Conservation (phyloP, 2,888 invertebrate genomes). For the Diaperis boleti region DNA sequence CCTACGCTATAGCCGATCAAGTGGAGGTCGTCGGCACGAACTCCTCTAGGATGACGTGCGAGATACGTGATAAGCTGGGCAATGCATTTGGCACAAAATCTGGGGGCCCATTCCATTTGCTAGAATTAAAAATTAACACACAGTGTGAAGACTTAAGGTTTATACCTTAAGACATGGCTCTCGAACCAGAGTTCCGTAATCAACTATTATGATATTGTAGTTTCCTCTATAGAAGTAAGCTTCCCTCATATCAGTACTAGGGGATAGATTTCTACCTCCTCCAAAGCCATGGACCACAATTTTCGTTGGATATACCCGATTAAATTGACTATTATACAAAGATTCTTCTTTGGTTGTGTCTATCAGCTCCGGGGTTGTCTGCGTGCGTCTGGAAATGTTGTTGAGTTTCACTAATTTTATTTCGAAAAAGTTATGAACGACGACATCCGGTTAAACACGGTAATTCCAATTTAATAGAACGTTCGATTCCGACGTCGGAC, state of each 20-base stretch:
- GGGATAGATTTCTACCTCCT: constrained; percentile 83
- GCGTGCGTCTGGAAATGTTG: constrained; percentile 73
- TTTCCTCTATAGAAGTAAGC: constrained; percentile 85
- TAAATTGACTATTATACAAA: constrained; percentile 80
- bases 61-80: constrained; percentile 85
- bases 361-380: constrained; percentile 78
- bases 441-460: constrained; percentile 34
- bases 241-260: constrained; percentile 86
- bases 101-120: constrained; percentile 67
- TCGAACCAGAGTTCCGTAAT: constrained; percentile 82
- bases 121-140: constrained; percentile 38
- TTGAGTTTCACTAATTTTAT: constrained; percentile 10
- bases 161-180: constrained; percentile 83
- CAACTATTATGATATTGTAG: constrained; percentile 90
- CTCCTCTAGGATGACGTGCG: constrained; percentile 81
- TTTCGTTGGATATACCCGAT: constrained; percentile 84
- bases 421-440: constrained; percentile 37
- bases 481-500: constrained; percentile 19
- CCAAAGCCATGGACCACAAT: constrained; percentile 93
- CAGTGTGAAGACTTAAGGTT: background rate
- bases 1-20: constrained; percentile 90
- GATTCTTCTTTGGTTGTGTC: constrained; percentile 79
- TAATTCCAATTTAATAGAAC: constrained; percentile 38
- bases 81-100: constrained; percentile 76
- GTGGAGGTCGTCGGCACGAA: constrained; percentile 80